A percentile compares a stretch with the other conserved stretches of the same genome.
Evolutionary conservation across 2,113 vertebrate genomes (phyloP).

Genomic region (Leptobrachium leishanense): DNA sequence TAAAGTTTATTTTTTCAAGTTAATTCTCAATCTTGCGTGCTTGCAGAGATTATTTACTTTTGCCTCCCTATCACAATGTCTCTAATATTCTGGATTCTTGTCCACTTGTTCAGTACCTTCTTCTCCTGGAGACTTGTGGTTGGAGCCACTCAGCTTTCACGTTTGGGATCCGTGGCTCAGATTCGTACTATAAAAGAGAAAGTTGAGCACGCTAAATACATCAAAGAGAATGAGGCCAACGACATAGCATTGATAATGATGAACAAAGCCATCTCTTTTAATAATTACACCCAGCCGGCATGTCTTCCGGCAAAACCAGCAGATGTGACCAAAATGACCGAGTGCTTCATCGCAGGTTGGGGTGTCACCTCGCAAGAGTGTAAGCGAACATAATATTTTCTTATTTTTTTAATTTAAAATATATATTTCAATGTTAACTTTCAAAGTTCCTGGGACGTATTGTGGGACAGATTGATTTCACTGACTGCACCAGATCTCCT

Average conservation of each 20-base stretch:
- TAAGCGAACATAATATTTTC: conserved; percentile 7
- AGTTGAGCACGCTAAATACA: conserved; percentile 34
- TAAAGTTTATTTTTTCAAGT: too few relatives aligned
- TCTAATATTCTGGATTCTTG: too few relatives aligned
- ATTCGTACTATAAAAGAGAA: conserved; percentile 19
- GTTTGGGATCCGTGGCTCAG: neutral
- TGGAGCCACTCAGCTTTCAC: conserved; percentile 26
- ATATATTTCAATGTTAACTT: neutral
- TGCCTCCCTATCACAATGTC: too few relatives aligned
- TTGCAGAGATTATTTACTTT: too few relatives aligned
- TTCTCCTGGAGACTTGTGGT: conserved; percentile 40
- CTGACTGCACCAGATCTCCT: too few relatives aligned
- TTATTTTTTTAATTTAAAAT: neutral
- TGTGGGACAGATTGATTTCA: too few relatives aligned
- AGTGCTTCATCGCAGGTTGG: conserved; percentile 46
- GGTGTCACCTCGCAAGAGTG: conserved; percentile 29
- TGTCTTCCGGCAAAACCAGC: conserved; percentile 39
- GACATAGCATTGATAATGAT: conserved; percentile 47
- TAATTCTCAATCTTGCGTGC: too few relatives aligned
- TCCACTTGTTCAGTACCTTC: conserved; percentile 1
- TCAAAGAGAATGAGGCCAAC: conserved; percentile 21
- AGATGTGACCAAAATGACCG: conserved; percentile 1
- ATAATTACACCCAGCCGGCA: conserved; percentile 44
- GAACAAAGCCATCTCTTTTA: conserved; percentile 16
- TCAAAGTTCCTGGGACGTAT: too few relatives aligned